phyloP scores from a whole-genome alignment of 1,140 invertebrate genomes.

The Drosophila cardini region DNA sequence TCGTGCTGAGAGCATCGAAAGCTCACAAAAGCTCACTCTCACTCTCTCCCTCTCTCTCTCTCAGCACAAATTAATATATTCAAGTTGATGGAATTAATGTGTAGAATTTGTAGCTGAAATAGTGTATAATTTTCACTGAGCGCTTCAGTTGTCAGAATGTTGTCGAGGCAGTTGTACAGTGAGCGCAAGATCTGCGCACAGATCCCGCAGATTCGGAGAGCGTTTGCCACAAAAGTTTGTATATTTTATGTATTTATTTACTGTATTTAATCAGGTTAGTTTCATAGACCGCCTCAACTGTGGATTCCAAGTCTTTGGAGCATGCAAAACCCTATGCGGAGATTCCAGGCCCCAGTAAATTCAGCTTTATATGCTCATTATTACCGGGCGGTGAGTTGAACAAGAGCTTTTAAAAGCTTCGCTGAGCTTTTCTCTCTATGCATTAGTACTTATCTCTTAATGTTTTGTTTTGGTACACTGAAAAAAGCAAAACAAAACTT shows the following conservation, averaged over 20 bases:
- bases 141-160: slow-evolving; percentile 63
- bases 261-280: not conserved
- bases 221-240: slow-evolving; percentile 38
- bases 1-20: slow-evolving; percentile 44
- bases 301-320: slow-evolving; percentile 29
- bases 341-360: slow-evolving; percentile 63
- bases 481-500: too few relatives aligned
- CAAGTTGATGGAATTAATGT: slow-evolving; percentile 36
- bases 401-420: slow-evolving; percentile 32
- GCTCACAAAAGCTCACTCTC: slow-evolving; percentile 58
- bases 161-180: slow-evolving; percentile 48
- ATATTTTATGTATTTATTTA: not conserved
- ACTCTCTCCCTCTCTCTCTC: slow-evolving; percentile 20
- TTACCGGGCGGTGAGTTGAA: slow-evolving; percentile 71
- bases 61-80: not conserved
- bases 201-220: slow-evolving; percentile 27
- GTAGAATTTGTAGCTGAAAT: slow-evolving; percentile 14
- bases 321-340: slow-evolving; percentile 66
- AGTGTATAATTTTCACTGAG: not conserved
- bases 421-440: not conserved
- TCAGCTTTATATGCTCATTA: slow-evolving; percentile 62
- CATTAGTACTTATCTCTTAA: slow-evolving; percentile 4
- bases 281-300: not conserved
- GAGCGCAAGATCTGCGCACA: slow-evolving; percentile 30
- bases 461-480: slow-evolving; percentile 1